phyloP scores from a whole-genome alignment of 2,113 vertebrate species.

The Oryzias celebensis region DNA sequence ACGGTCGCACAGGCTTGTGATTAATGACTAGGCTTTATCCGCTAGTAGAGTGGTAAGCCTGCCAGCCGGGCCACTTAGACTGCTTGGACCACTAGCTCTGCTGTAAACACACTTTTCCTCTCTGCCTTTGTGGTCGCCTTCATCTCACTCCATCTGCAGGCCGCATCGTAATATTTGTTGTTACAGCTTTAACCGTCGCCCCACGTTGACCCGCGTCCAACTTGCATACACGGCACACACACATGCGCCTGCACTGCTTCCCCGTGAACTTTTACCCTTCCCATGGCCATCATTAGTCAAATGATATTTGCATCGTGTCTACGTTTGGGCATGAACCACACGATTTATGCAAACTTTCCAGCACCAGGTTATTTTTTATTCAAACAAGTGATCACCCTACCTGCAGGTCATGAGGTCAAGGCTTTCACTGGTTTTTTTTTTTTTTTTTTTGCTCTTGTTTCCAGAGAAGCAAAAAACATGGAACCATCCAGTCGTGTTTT shows the following conservation, averaged over 20 bases:
- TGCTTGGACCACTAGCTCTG: slow-evolving; percentile 66
- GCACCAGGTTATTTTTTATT: background rate
- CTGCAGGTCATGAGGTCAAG: slow-evolving; percentile 2
- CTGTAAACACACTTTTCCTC: slow-evolving; percentile 52
- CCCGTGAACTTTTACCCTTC: slow-evolving; percentile 10
- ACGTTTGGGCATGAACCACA: slow-evolving; percentile 4
- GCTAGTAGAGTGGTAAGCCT: slow-evolving; percentile 58
- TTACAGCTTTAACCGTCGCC: slow-evolving; percentile 52
- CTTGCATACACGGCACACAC: slow-evolving; percentile 1
- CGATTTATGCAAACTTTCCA: slow-evolving; percentile 14
- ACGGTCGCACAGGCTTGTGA: slow-evolving; percentile 71
- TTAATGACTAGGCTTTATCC: slow-evolving; percentile 72
- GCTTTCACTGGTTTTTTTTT: slow-evolving; percentile 53
- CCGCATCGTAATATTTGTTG: slow-evolving; percentile 48
- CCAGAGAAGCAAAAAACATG: slow-evolving; percentile 49
- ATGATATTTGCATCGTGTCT: slow-evolving; percentile 44
- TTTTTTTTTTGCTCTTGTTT: slow-evolving; percentile 58
- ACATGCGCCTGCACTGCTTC: background rate
- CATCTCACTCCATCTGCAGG: slow-evolving; percentile 23
- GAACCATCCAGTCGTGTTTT: slow-evolving; percentile 44
- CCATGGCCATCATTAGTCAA: slow-evolving; percentile 22
- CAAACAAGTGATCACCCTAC: slow-evolving; percentile 7
- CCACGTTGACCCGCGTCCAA: slow-evolving; percentile 34
- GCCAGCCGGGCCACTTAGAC: slow-evolving; percentile 67
- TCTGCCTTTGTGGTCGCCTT: slow-evolving; percentile 8